Percentiles rank a stretch among this genome's conserved stretches.
These are phyloP conservation scores for Sminthopsis crassicaudata DNA, from an alignment of 2,113 vertebrate species.

Conservation along the genomic window DNA sequence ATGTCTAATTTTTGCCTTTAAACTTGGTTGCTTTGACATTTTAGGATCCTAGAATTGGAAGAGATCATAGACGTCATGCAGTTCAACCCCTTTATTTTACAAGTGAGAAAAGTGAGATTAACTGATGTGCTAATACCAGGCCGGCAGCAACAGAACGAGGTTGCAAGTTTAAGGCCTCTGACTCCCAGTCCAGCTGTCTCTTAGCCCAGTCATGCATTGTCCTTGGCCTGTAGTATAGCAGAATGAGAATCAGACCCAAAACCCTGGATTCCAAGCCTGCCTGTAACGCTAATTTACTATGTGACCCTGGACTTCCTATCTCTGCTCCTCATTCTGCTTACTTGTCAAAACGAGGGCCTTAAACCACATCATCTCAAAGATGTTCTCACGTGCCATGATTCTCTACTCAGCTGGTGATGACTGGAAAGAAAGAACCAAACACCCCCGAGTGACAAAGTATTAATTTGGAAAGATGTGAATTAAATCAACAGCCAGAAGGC, in stretches of 20 bases:
- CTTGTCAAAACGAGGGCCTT: background rate
- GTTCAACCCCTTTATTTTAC: background rate
- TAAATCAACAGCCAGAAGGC: background rate
- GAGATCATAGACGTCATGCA: background rate
- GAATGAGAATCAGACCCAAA: background rate
- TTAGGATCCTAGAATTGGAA: background rate
- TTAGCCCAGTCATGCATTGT: background rate
- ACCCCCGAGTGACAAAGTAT: background rate
- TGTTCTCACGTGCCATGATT: background rate
- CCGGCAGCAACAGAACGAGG: background rate
- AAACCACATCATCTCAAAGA: background rate
- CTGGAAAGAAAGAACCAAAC: background rate
- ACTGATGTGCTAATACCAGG: background rate
- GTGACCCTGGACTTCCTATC: background rate
- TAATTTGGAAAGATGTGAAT: background rate
- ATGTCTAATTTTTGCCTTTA: background rate
- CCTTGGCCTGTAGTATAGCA: background rate
- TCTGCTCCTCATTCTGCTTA: background rate
- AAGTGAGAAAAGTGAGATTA: background rate
- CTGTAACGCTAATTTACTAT: background rate
- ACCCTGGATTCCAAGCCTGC: background rate
- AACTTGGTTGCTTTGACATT: background rate
- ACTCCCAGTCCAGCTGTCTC: background rate
- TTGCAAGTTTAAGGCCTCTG: background rate
- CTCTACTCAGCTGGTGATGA: background rate